Evolutionary conservation across 2,888 invertebrate species (phyloP).

Genomic region (Encarsia formosa): DNA sequence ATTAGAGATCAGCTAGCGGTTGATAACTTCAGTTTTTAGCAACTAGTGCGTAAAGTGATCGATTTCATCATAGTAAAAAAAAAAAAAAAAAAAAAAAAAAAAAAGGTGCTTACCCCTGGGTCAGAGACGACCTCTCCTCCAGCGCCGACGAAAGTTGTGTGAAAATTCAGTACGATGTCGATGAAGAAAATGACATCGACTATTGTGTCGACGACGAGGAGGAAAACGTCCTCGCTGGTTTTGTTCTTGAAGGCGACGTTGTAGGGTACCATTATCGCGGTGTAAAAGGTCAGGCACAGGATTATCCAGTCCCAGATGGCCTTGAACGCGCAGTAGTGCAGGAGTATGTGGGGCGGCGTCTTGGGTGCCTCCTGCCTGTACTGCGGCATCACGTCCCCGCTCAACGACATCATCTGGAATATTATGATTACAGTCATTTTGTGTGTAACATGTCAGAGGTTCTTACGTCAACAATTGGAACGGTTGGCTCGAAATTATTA

Average conservation of each 20-base stretch:
- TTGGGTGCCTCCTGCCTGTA: constrained; percentile 99
- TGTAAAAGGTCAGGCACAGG: constrained; percentile 98
- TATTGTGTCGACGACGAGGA: constrained; percentile 93
- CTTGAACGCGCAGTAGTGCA: constrained; percentile 99
- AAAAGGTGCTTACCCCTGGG: constrained; percentile 68
- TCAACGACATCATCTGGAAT: constrained; percentile 91
- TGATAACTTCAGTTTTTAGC: too few relatives aligned
- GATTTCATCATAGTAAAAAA: background rate
- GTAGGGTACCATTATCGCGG: constrained; percentile 98
- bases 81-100: background rate
- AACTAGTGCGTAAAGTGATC: too few relatives aligned
- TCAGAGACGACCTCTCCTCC: constrained; percentile 97
- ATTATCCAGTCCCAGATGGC: constrained; percentile 99
- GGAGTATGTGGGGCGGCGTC: constrained; percentile 97
- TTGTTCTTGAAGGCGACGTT: constrained; percentile 99
- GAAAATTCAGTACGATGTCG: constrained; percentile 99
- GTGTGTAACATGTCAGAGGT: too few relatives aligned
- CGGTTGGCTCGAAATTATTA: too few relatives aligned
- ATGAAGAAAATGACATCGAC: constrained; percentile 99
- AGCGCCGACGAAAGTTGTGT: constrained; percentile 98
- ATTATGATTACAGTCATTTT: too few relatives aligned
- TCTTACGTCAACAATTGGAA: too few relatives aligned
- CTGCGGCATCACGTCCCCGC: constrained; percentile 96
- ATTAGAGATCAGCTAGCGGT: too few relatives aligned
- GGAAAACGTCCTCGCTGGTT: constrained; percentile 92